Evolutionary conservation across 2,888 invertebrate genomes (phyloP).

Genomic region (Eremobia ochroleuca): DNA sequence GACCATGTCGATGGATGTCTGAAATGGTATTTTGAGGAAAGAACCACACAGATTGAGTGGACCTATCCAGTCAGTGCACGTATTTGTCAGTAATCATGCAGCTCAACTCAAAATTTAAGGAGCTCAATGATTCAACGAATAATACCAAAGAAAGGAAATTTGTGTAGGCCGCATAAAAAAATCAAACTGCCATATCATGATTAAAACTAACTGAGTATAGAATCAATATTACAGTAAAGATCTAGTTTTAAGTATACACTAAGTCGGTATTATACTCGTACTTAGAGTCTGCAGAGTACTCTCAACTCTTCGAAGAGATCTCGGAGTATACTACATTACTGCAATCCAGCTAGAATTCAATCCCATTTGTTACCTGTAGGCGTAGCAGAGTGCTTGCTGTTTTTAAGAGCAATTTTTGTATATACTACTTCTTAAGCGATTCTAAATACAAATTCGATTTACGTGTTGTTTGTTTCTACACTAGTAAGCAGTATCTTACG

Average conservation of each 20-base stretch:
- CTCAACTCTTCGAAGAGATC: not conserved
- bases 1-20: not conserved
- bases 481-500: not conserved
- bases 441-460: not conserved
- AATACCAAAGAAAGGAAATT: not conserved
- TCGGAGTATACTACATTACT: not conserved
- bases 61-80: not conserved
- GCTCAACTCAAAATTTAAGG: no score
- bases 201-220: not conserved
- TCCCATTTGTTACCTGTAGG: conserved; percentile 34
- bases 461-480: not conserved
- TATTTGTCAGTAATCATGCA: not conserved
- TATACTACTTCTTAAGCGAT: conserved; percentile 5
- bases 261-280: conserved; percentile 13
- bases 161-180: not conserved
- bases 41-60: not conserved
- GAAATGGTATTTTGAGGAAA: not conserved
- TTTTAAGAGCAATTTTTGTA: conserved; percentile 24
- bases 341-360: conserved; percentile 4
- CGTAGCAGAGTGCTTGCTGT: conserved; percentile 2
- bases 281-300: not conserved
- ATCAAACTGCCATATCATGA: not conserved
- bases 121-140: not conserved
- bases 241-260: not conserved
- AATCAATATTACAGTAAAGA: conserved; percentile 5